phyloP scores from a whole-genome alignment of 2,797 vertebrate genomes.

The Kryptolebias ocellatus region DNA sequence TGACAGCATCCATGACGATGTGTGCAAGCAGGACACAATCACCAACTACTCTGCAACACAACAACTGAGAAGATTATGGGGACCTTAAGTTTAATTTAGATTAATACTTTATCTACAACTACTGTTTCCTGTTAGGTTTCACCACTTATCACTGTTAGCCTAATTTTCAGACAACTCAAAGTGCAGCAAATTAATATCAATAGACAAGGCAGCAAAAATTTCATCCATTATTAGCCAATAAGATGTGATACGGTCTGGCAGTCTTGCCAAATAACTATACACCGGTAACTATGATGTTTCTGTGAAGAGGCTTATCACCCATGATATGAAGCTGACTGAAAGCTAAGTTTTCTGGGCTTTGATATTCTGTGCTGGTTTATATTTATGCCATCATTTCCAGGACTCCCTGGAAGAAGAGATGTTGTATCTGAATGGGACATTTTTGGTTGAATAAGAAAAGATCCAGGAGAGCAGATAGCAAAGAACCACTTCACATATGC shows the following conservation, averaged over 20 bases:
- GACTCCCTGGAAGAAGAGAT: too few species aligned
- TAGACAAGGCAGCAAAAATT: slow-evolving; percentile 1
- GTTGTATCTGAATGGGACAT: too few species aligned
- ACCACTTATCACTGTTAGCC: too few species aligned
- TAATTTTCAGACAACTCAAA: neutral
- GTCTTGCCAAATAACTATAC: neutral
- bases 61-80: too few species aligned
- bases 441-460: neutral
- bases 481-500: neutral
- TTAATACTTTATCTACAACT: too few species aligned
- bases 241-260: slow-evolving; percentile 2
- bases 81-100: too few species aligned
- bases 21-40: too few species aligned
- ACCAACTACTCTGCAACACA: too few species aligned
- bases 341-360: slow-evolving; percentile 1
- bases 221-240: neutral
- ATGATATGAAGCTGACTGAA: neutral
- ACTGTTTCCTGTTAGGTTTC: too few species aligned
- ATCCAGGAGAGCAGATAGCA: slow-evolving; percentile 5
- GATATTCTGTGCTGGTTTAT: neutral
- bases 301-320: neutral
- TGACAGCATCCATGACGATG: too few species aligned
- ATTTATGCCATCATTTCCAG: too few species aligned
- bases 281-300: too few species aligned
- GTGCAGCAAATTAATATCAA: neutral